Percentiles rank a stretch among this genome's conserved stretches.
These are phyloP conservation scores for Dicerorhinus sumatrensis DNA, from an alignment of 2,113 vertebrate species.

Conservation along the genomic window DNA sequence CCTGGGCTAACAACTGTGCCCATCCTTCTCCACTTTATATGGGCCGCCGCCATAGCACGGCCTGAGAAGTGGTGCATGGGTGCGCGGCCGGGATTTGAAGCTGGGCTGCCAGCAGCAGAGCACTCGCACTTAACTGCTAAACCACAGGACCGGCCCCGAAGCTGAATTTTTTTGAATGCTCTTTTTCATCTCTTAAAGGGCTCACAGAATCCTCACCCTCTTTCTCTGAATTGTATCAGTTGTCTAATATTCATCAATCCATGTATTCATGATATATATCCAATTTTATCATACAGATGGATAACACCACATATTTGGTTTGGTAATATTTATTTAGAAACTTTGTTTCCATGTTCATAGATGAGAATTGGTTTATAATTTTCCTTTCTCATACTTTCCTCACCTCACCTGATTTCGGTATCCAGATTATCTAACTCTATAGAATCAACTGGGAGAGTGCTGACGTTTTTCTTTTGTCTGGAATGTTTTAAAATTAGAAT, in stretches of 20 bases:
- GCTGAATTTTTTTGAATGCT: background rate
- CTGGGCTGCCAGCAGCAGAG: too few relatives aligned
- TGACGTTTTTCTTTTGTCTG: background rate
- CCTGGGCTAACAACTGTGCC: too few relatives aligned
- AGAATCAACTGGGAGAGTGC: background rate
- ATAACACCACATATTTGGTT: background rate
- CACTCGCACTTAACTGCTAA: too few relatives aligned
- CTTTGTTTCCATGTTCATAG: background rate
- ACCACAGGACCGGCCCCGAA: too few relatives aligned
- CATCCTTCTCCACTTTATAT: too few relatives aligned
- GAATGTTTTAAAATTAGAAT: background rate
- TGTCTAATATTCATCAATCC: background rate
- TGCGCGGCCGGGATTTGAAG: too few relatives aligned
- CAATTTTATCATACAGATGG: background rate
- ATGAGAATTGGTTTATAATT: background rate
- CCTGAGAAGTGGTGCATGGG: too few relatives aligned
- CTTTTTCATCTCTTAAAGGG: background rate
- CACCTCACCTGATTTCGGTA: background rate
- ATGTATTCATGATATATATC: background rate
- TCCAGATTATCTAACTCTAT: background rate
- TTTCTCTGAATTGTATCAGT: background rate
- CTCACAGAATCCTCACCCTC: background rate
- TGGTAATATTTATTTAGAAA: slow-evolving; percentile 19
- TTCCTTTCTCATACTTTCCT: background rate
- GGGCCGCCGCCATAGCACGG: too few relatives aligned